phyloP scores from a whole-genome alignment of 1,140 invertebrate genomes.

The Spodoptera litura region DNA sequence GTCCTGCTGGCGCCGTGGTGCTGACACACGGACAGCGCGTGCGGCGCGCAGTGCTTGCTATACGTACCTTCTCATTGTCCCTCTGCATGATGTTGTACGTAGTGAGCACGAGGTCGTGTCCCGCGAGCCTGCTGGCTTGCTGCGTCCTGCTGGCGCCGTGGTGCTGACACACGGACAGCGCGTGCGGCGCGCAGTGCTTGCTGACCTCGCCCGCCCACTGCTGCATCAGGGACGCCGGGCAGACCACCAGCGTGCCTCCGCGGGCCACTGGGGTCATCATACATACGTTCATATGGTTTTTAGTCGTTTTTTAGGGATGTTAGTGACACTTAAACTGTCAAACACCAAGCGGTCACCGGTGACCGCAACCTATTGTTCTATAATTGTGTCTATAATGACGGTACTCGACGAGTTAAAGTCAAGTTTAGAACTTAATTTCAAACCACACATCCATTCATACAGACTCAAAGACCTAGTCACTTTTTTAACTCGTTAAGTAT shows the following conservation, averaged over 20 bases:
- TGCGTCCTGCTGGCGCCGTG: constrained; percentile 93
- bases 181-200: constrained; percentile 87
- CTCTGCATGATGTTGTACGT: constrained; percentile 90
- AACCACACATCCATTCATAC: no score
- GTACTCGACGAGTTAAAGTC: no score
- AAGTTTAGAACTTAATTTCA: no score
- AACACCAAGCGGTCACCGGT: no score
- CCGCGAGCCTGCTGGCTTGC: constrained; percentile 87
- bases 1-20: constrained; percentile 94
- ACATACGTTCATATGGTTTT: no score
- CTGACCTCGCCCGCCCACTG: constrained; percentile 96
- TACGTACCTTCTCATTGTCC: constrained; percentile 81
- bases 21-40: constrained; percentile 88
- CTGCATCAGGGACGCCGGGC: constrained; percentile 93
- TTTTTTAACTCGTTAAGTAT: no score
- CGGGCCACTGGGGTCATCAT: constrained; percentile 64
- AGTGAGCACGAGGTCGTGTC: constrained; percentile 91
- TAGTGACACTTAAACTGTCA: neutral
- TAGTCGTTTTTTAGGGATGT: no score
- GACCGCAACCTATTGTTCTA: no score
- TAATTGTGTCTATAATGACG: no score
- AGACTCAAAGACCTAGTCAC: no score
- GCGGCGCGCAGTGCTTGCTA: constrained; percentile 87
- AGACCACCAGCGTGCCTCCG: constrained; percentile 94
- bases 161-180: constrained; percentile 90